These are phyloP conservation scores for Calcarius lapponicus DNA, from an alignment of 2,797 vertebrate species.

Conservation along the genomic window DNA sequence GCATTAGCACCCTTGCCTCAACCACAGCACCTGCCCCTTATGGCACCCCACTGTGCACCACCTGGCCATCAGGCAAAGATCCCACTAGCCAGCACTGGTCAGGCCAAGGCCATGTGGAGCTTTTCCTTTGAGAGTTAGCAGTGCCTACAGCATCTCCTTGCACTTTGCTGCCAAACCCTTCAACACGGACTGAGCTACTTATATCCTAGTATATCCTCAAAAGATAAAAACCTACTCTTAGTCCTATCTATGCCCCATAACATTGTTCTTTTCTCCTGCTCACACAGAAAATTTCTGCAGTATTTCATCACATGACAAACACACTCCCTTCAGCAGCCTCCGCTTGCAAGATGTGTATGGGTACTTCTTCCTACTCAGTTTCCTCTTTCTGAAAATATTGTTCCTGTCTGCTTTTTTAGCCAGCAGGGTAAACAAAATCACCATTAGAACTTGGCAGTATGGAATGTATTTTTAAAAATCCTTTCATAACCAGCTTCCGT, in stretches of 20 bases:
- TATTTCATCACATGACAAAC: background rate
- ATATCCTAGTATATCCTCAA: background rate
- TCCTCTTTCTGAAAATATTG: constrained; percentile 47
- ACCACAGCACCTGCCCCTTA: too few species aligned
- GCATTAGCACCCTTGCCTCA: background rate
- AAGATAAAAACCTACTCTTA: background rate
- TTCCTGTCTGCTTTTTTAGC: constrained; percentile 29
- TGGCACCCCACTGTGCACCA: accelerated
- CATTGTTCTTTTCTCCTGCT: background rate
- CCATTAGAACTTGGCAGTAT: background rate
- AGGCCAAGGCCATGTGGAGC: background rate
- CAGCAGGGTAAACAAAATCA: constrained; percentile 26
- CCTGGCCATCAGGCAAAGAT: background rate
- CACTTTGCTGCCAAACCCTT: background rate
- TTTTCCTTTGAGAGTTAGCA: background rate
- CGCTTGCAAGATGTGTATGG: background rate
- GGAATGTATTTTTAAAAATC: constrained; percentile 5
- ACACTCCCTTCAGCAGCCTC: background rate
- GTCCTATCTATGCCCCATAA: background rate
- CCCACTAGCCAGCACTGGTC: background rate
- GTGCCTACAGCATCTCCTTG: background rate
- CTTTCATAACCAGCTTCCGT: constrained; percentile 10
- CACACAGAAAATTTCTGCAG: background rate
- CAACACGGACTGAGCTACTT: accelerated
- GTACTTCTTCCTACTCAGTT: background rate